Conservation (phyloP, 2,113 vertebrate species). For the Oxyura jamaicensis region DNA sequence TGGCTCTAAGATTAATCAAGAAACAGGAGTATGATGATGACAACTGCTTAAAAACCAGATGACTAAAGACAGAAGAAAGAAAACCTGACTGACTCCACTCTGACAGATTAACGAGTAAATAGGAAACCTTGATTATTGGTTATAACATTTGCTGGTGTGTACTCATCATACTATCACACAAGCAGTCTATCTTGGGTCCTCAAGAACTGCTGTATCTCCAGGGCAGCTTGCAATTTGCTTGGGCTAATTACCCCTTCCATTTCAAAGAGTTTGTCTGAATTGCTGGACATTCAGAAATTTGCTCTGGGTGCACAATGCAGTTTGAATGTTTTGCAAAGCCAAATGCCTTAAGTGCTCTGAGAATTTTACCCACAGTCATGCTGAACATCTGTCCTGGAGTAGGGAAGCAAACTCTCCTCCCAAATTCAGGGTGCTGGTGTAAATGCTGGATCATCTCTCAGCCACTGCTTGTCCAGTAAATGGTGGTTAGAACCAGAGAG, state of each 20-base stretch:
- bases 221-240: background rate
- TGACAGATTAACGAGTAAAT: background rate
- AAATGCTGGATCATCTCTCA: background rate
- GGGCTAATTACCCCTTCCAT: background rate
- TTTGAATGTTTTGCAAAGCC: background rate
- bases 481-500: background rate
- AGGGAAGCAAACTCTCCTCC: background rate
- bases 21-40: background rate
- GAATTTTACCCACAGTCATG: background rate
- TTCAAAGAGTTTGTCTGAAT: background rate
- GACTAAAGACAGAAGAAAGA: background rate
- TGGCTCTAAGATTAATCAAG: background rate
- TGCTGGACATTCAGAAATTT: background rate
- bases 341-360: background rate
- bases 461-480: background rate
- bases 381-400: background rate
- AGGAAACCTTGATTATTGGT: background rate
- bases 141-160: background rate
- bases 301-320: background rate
- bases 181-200: background rate
- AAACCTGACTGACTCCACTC: background rate
- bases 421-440: background rate
- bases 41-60: background rate
- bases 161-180: fast-evolving
- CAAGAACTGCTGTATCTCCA: background rate